Base-by-base conservation (phyloP, 2,888 invertebrate species). In the Stenotaenia linearis region DNA sequence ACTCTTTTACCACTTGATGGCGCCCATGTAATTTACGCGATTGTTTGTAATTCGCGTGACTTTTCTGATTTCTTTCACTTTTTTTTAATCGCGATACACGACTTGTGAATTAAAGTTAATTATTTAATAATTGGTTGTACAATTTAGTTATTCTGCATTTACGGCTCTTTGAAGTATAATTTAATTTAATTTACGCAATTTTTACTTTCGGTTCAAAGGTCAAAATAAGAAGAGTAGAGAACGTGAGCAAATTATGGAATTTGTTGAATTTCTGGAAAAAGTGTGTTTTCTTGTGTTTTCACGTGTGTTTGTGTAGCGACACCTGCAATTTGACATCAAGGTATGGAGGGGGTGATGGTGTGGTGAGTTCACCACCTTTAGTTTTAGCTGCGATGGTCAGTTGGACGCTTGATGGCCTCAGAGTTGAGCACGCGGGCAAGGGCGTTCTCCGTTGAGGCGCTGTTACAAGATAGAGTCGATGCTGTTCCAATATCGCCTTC, bases 391-490 rank as follows among this genome's bases (percentile, higher is more conserved):
- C 12, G 15, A 18, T 45, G 45, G 45, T 45, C 45, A 45, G 45
- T 45, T 18, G 45, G 45, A 45, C 45, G 45, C 74, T 30, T 30
- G 76, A 76, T 40, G 21, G 18, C 77, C 77, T n/a, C 25, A 40
- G 45, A 45, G 50, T 40, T 77, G 23, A 77, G 77, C 50, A 37
- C 77, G 23, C 40, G 77, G 18, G 77, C 77, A 21, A 21, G 50
- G 21, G 77, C 77, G 21, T 77, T 77, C 50, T 77, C 77, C 45
- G 77, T 77, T n/a, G 77, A 77, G 50, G 77, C 77, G 10, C 77
- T 77, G 21, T n/a, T 77, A 12, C 45, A 45, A 45, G 45, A 45
- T 18, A 45, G 45, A 45, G 45, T 45, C 6, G 45, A 45, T 45
- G 45, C 45, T n/a, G 18, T 15, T 45, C 7, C 45, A 45, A 12